Evolutionary conservation across 2,888 invertebrate species (phyloP), one percentile per base, ranked within the genome.

Genomic region (Parnassius apollo): DNA sequence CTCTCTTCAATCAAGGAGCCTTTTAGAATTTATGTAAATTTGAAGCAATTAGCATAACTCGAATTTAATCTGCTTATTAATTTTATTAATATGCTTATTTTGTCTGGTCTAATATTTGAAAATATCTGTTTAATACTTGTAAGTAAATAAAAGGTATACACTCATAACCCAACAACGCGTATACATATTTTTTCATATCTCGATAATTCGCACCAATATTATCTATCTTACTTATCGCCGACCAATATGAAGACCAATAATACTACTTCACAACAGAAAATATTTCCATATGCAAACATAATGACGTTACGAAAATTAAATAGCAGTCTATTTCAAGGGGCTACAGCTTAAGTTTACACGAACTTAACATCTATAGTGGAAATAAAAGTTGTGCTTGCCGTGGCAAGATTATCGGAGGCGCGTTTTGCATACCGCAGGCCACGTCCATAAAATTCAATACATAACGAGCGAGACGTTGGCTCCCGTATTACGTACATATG

Each of bases 341-440:
- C 12, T 64, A 64, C 1, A 52, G 64, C 25, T 57, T 48, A 64
- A 4, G 53, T n/a, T 60, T 18, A 44, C 13, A 2, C n/a, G 8
- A 53, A 52, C 46, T 13, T 53, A 2, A 57, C 58, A 58, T 67
- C 68, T 73, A 55, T 51, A 69, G 65, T 71, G 62, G 83, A 77
- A 77, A 71, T 72, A 72, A 78, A 78, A 64, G 75, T 79, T 77
- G 81, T 75, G 69, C 78, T 78, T 77, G 78, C 74, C 74, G 73
- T 77, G 76, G 61, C 64, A 77, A 82, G 83, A 86, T 85, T 88
- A 86, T 85, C 77, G 85, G 83, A 86, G 85, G 81, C 82, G 72
- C 81, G 86, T 86, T 86, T 86, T 86, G 85, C 87, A 88, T 87
- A 88, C 85, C 85, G 79, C 86, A 80, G 83, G 85, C 85, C 86